These are phyloP conservation scores for Calonectris borealis DNA, from an alignment of 2,113 vertebrate genomes.

Conservation along the genomic window DNA sequence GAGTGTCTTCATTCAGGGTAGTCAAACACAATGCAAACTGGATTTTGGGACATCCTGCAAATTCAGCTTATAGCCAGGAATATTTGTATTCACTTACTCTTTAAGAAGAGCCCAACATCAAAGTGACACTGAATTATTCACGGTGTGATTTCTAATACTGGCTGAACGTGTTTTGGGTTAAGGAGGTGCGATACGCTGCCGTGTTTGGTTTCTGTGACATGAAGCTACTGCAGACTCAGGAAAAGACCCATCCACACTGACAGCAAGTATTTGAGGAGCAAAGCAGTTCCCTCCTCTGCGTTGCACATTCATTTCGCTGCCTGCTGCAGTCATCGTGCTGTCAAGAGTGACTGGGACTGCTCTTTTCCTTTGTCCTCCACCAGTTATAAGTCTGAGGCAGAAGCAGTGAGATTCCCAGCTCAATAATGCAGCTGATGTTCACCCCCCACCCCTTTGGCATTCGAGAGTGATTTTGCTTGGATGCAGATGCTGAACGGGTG, in stretches of 20 bases:
- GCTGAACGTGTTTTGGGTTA: not conserved
- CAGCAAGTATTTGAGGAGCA: not conserved
- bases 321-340: not conserved
- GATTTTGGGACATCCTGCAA: not conserved
- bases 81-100: not conserved
- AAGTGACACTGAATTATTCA: not conserved
- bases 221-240: not conserved
- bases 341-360: not conserved
- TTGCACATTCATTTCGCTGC: not conserved
- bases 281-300: not conserved
- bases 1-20: not conserved
- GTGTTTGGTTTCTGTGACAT: not conserved
- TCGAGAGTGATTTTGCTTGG: not conserved
- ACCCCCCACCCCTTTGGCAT: rapidly evolving
- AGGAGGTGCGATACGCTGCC: not conserved
- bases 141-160: not conserved
- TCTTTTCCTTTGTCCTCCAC: not conserved
- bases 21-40: not conserved
- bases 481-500: not conserved
- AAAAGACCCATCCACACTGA: not conserved
- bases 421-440: rapidly evolving
- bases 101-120: not conserved
- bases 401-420: not conserved
- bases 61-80: not conserved
- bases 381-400: rapidly evolving